phyloP scores from a whole-genome alignment of 2,113 vertebrate genomes.

The Carollia perspicillata region DNA sequence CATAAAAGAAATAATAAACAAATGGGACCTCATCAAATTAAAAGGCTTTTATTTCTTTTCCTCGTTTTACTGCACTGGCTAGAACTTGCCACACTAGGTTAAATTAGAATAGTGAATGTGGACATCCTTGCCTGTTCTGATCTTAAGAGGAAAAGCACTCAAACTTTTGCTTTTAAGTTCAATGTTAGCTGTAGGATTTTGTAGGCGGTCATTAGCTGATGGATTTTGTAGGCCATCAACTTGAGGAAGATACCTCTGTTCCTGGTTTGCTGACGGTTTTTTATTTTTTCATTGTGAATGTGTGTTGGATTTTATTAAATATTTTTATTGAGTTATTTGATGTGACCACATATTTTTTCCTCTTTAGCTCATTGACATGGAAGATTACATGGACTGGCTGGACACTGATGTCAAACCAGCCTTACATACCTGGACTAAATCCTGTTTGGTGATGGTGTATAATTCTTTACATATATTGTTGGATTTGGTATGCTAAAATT shows the following conservation, averaged over 20 bases:
- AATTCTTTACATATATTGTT: neutral
- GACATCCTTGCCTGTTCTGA: neutral
- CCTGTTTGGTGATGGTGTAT: neutral
- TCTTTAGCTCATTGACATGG: neutral
- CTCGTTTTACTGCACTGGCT: neutral
- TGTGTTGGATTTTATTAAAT: neutral
- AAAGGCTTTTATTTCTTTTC: neutral
- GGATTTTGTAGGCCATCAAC: neutral
- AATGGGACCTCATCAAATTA: too few relatives aligned
- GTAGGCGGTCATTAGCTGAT: neutral
- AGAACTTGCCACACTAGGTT: neutral
- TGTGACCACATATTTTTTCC: neutral
- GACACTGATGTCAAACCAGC: neutral
- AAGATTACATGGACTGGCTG: neutral
- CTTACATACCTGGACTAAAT: neutral
- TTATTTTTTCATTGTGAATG: neutral
- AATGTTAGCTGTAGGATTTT: neutral
- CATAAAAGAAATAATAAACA: too few relatives aligned
- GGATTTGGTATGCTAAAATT: neutral
- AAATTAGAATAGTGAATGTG: neutral
- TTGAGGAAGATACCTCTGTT: neutral
- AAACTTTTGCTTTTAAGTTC: neutral
- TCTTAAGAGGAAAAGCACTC: neutral
- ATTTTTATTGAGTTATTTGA: neutral
- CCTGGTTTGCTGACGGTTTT: neutral